Evolutionary conservation across 2,888 invertebrate genomes (phyloP).

Genomic region (Tricholauxania praeusta): DNA sequence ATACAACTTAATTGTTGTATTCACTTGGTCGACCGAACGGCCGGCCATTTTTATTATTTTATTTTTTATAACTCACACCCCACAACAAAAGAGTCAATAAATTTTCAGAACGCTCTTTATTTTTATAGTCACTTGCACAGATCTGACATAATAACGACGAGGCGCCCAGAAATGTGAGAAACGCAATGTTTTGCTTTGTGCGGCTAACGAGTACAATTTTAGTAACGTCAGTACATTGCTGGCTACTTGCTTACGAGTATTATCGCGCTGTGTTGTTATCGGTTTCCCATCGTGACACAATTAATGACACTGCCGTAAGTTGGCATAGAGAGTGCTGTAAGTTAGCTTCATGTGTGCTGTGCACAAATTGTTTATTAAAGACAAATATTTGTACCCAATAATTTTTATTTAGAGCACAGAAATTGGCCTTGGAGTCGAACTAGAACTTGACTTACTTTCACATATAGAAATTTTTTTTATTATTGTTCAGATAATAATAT

Average conservation of each 20-base stretch:
- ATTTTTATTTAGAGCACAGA: too few relatives aligned
- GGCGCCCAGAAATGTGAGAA: conserved; percentile 56
- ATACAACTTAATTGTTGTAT: neutral
- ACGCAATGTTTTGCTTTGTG: neutral
- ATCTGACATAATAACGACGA: conserved; percentile 64
- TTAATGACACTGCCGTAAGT: too few relatives aligned
- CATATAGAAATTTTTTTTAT: too few relatives aligned
- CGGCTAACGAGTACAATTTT: neutral
- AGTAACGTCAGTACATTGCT: neutral
- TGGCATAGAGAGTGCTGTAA: too few relatives aligned
- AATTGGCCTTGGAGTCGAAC: too few relatives aligned
- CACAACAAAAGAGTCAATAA: conserved; percentile 56
- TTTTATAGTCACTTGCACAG: conserved; percentile 64
- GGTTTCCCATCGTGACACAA: too few relatives aligned
- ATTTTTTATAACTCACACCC: conserved; percentile 57
- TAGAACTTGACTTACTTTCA: too few relatives aligned
- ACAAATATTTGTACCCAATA: too few relatives aligned
- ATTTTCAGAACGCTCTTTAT: conserved; percentile 58
- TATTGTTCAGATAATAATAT: too few relatives aligned
- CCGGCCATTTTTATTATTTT: neutral
- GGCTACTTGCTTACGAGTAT: neutral
- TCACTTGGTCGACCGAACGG: neutral
- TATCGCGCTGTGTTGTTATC: too few relatives aligned
- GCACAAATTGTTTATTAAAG: too few relatives aligned
- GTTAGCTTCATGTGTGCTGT: too few relatives aligned